Conservation (phyloP, 1,140 invertebrate genomes). For the Micrasema minimum region DNA sequence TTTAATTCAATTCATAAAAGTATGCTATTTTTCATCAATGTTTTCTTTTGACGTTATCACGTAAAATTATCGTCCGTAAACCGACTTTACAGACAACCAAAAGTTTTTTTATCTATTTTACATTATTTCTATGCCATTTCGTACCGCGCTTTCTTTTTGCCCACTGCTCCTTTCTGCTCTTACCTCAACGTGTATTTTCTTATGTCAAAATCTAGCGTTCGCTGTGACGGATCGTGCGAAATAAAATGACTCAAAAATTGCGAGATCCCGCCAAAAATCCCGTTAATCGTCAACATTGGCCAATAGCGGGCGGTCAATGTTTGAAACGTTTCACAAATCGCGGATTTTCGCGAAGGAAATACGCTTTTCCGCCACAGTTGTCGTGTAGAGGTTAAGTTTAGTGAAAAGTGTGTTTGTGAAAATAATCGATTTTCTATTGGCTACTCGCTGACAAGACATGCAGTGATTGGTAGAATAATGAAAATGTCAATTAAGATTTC, state of each 20-base stretch:
- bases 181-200: slow-evolving; percentile 29
- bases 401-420: slow-evolving; percentile 32
- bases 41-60: too few relatives aligned
- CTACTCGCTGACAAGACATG: too few relatives aligned
- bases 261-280: slow-evolving; percentile 16
- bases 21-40: too few relatives aligned
- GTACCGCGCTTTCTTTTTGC: slow-evolving; percentile 13
- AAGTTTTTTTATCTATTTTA: too few relatives aligned
- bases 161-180: background rate
- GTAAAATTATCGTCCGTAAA: too few relatives aligned
- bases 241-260: background rate
- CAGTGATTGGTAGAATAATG: too few relatives aligned
- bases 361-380: slow-evolving; percentile 9
- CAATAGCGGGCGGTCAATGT: background rate
- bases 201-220: slow-evolving; percentile 7
- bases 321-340: background rate
- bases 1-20: too few relatives aligned
- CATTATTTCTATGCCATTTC: too few relatives aligned
- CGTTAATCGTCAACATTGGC: background rate
- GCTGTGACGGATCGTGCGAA: background rate
- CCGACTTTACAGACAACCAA: too few relatives aligned
- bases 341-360: background rate
- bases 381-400: slow-evolving; percentile 24
- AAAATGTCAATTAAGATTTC: too few relatives aligned
- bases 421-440: slow-evolving; percentile 36